These are phyloP conservation scores for Chelidonichthys spinosus DNA, from an alignment of 2,797 vertebrate genomes.

Conservation along the genomic window DNA sequence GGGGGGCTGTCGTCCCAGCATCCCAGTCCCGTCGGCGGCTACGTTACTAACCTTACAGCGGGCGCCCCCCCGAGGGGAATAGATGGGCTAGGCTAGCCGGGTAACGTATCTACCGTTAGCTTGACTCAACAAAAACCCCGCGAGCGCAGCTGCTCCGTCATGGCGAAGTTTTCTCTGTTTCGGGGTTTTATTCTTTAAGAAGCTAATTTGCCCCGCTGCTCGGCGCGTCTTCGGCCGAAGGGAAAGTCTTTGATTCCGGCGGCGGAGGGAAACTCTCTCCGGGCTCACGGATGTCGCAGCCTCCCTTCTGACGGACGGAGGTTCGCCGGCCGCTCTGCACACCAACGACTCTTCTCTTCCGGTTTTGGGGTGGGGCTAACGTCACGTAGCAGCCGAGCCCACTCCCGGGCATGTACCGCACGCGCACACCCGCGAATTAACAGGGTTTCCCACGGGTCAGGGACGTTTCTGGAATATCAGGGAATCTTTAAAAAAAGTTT, in stretches of 20 bases:
- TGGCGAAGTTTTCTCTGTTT: too few species aligned
- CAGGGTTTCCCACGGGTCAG: too few species aligned
- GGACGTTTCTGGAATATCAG: neutral
- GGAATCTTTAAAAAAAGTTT: neutral
- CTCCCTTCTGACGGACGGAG: neutral
- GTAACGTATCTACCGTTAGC: conserved; percentile 27
- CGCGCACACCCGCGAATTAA: neutral
- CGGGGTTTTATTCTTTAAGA: too few species aligned
- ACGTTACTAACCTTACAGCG: conserved; percentile 58
- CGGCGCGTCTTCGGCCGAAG: neutral
- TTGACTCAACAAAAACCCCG: conserved; percentile 17
- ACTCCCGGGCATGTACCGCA: neutral
- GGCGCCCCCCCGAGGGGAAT: neutral
- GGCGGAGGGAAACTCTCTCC: too few species aligned
- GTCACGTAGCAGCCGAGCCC: neutral
- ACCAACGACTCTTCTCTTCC: neutral
- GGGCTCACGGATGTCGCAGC: neutral
- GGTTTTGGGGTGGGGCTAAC: neutral
- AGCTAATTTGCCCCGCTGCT: too few species aligned
- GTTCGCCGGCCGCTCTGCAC: too few species aligned
- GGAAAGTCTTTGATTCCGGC: too few species aligned
- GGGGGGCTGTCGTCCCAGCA: neutral
- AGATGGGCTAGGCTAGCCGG: neutral
- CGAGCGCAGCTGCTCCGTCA: conserved; percentile 20
- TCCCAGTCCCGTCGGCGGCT: neutral